These are phyloP conservation scores for Magallana gigas DNA, from an alignment of 1,140 invertebrate species.

Conservation along the genomic window DNA sequence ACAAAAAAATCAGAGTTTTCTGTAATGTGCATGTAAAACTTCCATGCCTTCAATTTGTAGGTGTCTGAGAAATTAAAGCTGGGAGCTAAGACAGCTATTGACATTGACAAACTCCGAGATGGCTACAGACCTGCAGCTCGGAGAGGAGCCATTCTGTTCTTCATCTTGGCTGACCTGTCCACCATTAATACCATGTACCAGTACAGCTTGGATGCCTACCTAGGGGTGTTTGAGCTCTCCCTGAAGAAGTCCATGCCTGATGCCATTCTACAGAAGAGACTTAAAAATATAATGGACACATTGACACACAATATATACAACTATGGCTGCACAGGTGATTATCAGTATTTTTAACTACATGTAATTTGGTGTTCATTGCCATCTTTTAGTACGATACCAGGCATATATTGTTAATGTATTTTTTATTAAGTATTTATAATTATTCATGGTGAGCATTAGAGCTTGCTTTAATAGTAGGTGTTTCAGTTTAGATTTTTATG, in stretches of 20 bases:
- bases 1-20: too few species aligned
- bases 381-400: too few species aligned
- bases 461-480: too few species aligned
- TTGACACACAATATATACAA: slow-evolving; percentile 92
- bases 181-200: slow-evolving; percentile 94
- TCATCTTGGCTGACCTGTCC: slow-evolving; percentile 92
- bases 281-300: slow-evolving; percentile 90
- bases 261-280: slow-evolving; percentile 84
- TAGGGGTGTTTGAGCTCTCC: slow-evolving; percentile 88
- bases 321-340: slow-evolving; percentile 89
- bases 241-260: slow-evolving; percentile 89
- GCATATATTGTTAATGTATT: too few species aligned
- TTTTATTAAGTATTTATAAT: too few species aligned
- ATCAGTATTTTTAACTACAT: too few species aligned
- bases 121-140: slow-evolving; percentile 90
- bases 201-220: slow-evolving; percentile 86
- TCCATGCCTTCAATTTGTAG: slow-evolving; percentile 71
- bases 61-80: slow-evolving; percentile 86
- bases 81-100: slow-evolving; percentile 85
- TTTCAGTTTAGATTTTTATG: too few species aligned
- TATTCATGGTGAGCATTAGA: too few species aligned
- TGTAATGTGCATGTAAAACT: not conserved
- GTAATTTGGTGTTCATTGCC: too few species aligned
- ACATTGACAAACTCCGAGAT: slow-evolving; percentile 90
- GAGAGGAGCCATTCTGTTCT: slow-evolving; percentile 92